Evolutionary conservation across 2,888 invertebrate species (phyloP), one percentile per base, ranked within the genome.

Genomic region (Ophioninae sp.): DNA sequence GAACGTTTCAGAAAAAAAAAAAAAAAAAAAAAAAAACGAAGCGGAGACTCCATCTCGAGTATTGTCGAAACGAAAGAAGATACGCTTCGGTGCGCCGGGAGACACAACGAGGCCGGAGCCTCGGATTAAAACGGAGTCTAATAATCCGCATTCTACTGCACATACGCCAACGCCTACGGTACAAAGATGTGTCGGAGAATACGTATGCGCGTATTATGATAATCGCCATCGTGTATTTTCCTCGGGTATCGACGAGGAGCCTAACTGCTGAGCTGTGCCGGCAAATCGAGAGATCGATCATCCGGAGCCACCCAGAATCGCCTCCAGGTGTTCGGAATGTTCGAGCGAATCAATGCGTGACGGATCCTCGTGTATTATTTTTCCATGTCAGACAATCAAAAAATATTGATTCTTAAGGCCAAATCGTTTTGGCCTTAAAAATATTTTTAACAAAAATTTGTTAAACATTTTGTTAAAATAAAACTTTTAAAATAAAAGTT

Each of bases 221-320:
- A 59, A 59, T 51, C 63, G 61, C 51, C 56, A 69, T 80, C 56
- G 39, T 23, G 23, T 51, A 74, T 68, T 74, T 68, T 39, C 51
- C 68, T 67, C 37, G 44, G 61, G n/a, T 39, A 67, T 74, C 37
- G 20, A 58, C 44, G 61, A 6, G 51, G 73, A 79, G 59, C 79
- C 71, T 68, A 30, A 68, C 74, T 58, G 61, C 51, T 73, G 67
- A 37, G 63, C 44, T 23, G 51, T 22, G 67, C 44, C 69, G 69
- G 68, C 61, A 68, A 59, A 61, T 23, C 41, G 59, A 67, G 22
- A 64, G 71, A 79, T 79, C 79, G 61, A 79, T 73, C 73, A 44
- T 73, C 41, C 41, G 22, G 8, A 67, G 61, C 61, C 74, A 75
- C 68, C 68, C 74, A 74, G 51, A 51, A 41, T 37, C 44, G 39